A percentile compares a stretch with the other conserved stretches of the same genome.
Conservation (phyloP, 2,113 vertebrate genomes). For the Seriola quinqueradiata region DNA sequence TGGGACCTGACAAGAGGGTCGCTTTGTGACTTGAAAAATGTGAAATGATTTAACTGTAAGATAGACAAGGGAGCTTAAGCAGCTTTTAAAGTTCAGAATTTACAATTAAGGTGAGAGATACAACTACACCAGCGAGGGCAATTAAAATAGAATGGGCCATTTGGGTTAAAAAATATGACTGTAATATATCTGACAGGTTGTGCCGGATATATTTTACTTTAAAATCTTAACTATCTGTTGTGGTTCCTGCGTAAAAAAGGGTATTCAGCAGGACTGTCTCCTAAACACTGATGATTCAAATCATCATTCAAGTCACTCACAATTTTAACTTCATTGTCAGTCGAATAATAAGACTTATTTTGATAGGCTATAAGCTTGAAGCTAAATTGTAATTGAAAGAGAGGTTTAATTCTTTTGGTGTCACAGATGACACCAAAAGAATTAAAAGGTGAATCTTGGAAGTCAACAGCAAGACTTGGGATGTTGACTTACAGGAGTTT, state of each 20-base stretch:
- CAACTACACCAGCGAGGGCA: slow-evolving; percentile 14
- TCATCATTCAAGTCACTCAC: not conserved
- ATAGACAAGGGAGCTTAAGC: slow-evolving; percentile 9
- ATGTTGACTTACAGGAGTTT: not conserved
- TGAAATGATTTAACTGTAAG: slow-evolving; percentile 26
- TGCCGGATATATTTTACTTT: not conserved
- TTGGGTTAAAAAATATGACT: slow-evolving; percentile 28
- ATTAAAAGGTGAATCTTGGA: not conserved
- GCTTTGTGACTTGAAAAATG: slow-evolving; percentile 19
- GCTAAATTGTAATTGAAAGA: not conserved
- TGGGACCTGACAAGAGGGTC: slow-evolving; percentile 28
- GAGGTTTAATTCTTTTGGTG: not conserved
- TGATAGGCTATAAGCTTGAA: not conserved
- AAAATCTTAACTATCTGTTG: not conserved
- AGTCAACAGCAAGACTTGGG: not conserved
- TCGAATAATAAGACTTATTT: not conserved
- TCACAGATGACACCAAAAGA: not conserved
- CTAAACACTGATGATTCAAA: not conserved
- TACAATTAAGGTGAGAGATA: slow-evolving; percentile 45
- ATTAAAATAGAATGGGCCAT: slow-evolving; percentile 44
- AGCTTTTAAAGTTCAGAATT: slow-evolving; percentile 41
- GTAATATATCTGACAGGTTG: slow-evolving; percentile 1
- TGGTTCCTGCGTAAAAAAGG: not conserved
- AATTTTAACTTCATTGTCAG: not conserved
- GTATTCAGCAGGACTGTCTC: not conserved